phyloP scores from a whole-genome alignment of 1,140 invertebrate genomes.

The Drosophila lini region DNA sequence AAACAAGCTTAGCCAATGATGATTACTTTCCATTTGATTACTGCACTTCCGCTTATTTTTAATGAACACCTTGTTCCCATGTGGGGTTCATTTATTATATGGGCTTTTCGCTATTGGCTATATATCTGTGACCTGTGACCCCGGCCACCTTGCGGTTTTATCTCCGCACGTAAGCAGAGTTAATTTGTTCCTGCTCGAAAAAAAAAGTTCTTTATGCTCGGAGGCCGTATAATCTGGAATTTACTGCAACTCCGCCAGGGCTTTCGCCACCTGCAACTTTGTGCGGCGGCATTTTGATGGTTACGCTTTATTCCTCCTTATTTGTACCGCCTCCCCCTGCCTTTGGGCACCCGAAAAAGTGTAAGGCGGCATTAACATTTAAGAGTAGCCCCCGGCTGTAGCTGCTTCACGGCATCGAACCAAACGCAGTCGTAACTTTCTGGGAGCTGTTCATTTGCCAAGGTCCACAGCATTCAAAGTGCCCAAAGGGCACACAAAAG shows the following conservation, averaged over 20 bases:
- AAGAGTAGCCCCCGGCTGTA: constrained; percentile 39
- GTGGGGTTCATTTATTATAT: constrained; percentile 14
- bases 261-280: constrained; percentile 49
- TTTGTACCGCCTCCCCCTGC: constrained; percentile 16
- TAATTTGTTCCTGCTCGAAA: constrained; percentile 33
- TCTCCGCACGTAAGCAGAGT: constrained; percentile 35
- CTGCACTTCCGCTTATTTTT: constrained; percentile 13
- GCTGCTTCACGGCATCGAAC: constrained; percentile 9
- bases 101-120: constrained; percentile 16
- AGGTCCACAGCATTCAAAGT: constrained; percentile 25
- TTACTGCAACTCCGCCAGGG: constrained; percentile 39
- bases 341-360: constrained; percentile 20
- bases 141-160: constrained; percentile 21
- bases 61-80: not conserved
- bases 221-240: constrained; percentile 28
- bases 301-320: constrained; percentile 26
- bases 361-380: constrained; percentile 72
- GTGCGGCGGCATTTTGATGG: constrained; percentile 43
- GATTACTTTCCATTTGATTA: constrained; percentile 8
- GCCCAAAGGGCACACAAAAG: constrained; percentile 25
- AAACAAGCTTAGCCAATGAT: not conserved
- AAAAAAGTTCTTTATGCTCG: constrained; percentile 28
- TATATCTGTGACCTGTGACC: constrained; percentile 3
- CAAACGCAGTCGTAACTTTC: constrained; percentile 54
- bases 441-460: constrained; percentile 57